Base-by-base conservation (phyloP, 2,797 vertebrate genomes). In the Gorsachius magnificus region DNA sequence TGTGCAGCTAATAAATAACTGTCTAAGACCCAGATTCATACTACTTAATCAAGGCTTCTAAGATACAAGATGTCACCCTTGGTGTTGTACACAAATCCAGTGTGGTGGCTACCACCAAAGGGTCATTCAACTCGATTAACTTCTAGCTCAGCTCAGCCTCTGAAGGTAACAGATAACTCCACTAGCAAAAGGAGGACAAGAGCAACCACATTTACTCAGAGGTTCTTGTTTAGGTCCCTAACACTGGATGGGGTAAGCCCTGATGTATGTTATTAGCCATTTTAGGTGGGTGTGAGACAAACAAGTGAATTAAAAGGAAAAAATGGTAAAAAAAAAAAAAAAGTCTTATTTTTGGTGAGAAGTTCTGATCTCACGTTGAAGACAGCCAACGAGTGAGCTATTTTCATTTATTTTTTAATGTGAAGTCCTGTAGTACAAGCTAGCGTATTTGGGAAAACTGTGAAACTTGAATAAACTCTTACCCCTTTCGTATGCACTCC, bases 1-100 rank as follows among this genome's bases (percentile, higher is more conserved):
- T 29, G 25, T 65, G 51, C 82, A 93, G 75, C 76, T 87, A 83
- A 85, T 83, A 68, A 95, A 87, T 95, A 70, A 61, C 75, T 83
- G 53, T 58, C 53, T 71, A 87, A 83, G 33, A 51, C 11, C 17
- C 41, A 68, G 71, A 74, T 91, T 70, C 87, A 60, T 17, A 8
- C 50, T 65, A 45, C 31, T 90, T 88, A 50, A 90, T 80, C 68
- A 46, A 36, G 58, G 71, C 28, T 91, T 25, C 60, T 68, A 2
- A 57, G 77, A 18, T 5, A 43, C 16, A 21, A 74, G 50, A 24
- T 75, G 48, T 75, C 85, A 70, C 72, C 41, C 50, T n/a, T 46
- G 29, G 45, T 4, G 0, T 17, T 78, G n/a, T 20, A 33, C 16
- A 75, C 36, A 86, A 36, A 35, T 45, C 56, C 72, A 38, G 45